Percentiles rank a stretch among this genome's conserved stretches.
phyloP scores from a whole-genome alignment of 1,140 invertebrate species.

The Panulirus ornatus region DNA sequence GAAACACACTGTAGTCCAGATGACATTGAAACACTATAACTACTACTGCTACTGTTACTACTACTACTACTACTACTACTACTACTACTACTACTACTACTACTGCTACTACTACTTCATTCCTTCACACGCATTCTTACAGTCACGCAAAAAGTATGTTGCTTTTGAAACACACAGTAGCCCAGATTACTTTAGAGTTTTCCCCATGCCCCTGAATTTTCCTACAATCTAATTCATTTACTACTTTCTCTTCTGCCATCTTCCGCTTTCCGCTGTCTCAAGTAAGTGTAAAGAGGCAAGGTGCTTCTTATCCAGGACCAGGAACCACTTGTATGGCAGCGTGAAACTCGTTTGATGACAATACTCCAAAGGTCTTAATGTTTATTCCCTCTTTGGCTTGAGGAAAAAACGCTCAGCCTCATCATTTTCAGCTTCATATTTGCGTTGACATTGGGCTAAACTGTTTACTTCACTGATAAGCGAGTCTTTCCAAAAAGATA shows the following conservation, averaged over 20 bases:
- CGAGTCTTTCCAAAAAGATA: too few species aligned
- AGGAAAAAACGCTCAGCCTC: too few species aligned
- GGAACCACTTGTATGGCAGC: background rate
- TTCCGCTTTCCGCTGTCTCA: conserved; percentile 62
- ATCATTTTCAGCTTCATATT: too few species aligned
- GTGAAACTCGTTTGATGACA: background rate
- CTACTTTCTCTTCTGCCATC: conserved; percentile 43
- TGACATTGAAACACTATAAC: too few species aligned
- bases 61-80: conserved; percentile 19
- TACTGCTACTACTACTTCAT: too few species aligned
- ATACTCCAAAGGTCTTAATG: too few species aligned
- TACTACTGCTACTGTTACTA: conserved; percentile 9
- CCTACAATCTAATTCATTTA: conserved; percentile 38
- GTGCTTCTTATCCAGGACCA: background rate
- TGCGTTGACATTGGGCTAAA: too few species aligned
- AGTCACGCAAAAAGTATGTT: background rate
- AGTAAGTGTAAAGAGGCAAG: conserved; percentile 46
- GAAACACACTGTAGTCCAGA: too few species aligned
- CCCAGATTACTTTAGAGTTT: too few species aligned
- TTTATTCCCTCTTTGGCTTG: too few species aligned
- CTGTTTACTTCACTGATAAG: too few species aligned
- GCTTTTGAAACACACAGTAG: background rate
- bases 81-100: conserved; percentile 6
- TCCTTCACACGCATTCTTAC: conserved; percentile 10
- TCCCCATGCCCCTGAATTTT: background rate